Percentiles rank a stretch among this genome's conserved stretches.
Evolutionary conservation across 2,797 vertebrate species (phyloP).

Genomic region (Rhabdomys pumilio): DNA sequence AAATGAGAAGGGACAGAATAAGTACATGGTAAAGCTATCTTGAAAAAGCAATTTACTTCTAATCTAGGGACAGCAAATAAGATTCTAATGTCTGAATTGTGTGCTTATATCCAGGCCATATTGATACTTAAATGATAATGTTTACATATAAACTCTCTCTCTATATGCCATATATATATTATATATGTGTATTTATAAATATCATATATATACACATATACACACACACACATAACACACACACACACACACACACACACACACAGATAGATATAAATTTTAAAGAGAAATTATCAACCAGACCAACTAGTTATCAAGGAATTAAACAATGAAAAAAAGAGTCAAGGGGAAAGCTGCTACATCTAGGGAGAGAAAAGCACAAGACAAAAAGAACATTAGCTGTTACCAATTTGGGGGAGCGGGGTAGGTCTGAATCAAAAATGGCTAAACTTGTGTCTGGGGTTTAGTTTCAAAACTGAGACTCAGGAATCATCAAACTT

Average conservation of each 20-base stretch:
- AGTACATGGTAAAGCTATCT: background rate
- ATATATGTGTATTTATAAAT: background rate
- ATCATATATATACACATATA: background rate
- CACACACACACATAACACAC: too few species aligned
- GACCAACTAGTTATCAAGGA: background rate
- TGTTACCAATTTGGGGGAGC: slow-evolving; percentile 20
- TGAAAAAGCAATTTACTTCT: background rate
- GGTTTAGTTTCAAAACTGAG: slow-evolving; percentile 42
- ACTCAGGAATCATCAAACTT: slow-evolving; percentile 16
- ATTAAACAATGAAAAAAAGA: background rate
- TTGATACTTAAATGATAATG: background rate
- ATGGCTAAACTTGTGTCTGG: background rate
- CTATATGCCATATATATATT: background rate
- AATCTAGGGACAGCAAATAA: slow-evolving; percentile 1
- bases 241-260: too few species aligned
- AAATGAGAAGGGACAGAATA: slow-evolving; percentile 37
- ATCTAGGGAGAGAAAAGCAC: slow-evolving; percentile 19
- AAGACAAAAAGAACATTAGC: slow-evolving; percentile 7
- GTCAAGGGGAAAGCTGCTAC: background rate
- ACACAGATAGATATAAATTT: background rate
- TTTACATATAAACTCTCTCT: slow-evolving; percentile 17
- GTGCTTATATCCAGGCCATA: background rate
- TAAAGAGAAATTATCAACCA: slow-evolving; percentile 41
- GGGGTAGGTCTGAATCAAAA: slow-evolving; percentile 7
- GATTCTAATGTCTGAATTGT: background rate